phyloP scores from a whole-genome alignment of 2,797 vertebrate genomes.

The Lindbergichthys nudifrons region DNA sequence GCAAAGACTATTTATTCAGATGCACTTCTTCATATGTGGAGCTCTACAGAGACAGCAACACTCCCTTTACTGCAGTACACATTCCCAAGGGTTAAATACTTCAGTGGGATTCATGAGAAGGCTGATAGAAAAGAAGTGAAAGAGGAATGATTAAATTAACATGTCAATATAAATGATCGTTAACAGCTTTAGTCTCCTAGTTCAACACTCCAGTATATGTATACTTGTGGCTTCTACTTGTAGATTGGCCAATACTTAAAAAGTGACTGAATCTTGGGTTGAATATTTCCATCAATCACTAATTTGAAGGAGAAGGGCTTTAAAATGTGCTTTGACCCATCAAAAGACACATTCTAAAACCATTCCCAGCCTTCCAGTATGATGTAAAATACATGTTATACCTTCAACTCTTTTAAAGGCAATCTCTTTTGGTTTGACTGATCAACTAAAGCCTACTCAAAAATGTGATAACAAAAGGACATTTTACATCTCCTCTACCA shows the following conservation, averaged over 20 bases:
- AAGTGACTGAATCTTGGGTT: not conserved
- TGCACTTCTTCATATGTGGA: conserved; percentile 40
- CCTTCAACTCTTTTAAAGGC: conserved; percentile 19
- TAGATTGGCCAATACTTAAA: not conserved
- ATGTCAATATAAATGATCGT: conserved; percentile 10
- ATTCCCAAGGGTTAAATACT: conserved; percentile 34
- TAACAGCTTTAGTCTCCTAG: not conserved
- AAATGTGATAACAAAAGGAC: conserved; percentile 15
- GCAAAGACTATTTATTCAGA: conserved; percentile 62
- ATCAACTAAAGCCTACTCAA: conserved; percentile 3
- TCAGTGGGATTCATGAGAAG: conserved; percentile 33
- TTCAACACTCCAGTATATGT: not conserved
- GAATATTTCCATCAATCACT: not conserved
- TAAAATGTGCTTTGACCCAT: not conserved
- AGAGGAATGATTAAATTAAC: conserved; percentile 15
- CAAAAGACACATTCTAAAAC: not conserved
- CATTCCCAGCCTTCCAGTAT: not conserved
- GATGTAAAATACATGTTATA: not conserved
- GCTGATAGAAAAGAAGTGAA: conserved; percentile 8
- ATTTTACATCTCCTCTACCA: conserved; percentile 26
- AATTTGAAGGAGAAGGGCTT: not conserved
- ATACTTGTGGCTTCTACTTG: not conserved
- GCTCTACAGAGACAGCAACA: conserved; percentile 37
- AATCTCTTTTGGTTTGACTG: not conserved
- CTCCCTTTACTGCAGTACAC: conserved; percentile 41